Evolutionary conservation across 2,113 vertebrate genomes (phyloP), one percentile per base, ranked within the genome.

Genomic region (Entomyzon cyanotis): DNA sequence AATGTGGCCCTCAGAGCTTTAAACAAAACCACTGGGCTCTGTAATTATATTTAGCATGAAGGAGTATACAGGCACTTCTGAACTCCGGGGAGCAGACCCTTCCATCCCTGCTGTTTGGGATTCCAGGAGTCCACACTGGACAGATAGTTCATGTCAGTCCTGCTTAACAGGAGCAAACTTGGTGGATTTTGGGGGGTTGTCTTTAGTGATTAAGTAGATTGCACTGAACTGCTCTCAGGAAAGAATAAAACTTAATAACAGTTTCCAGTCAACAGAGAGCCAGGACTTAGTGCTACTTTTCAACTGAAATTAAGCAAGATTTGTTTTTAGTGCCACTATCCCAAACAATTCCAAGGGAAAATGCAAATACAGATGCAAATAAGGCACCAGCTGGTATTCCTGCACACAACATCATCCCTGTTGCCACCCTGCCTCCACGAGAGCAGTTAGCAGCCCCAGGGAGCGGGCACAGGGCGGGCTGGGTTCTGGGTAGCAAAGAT

Each of bases 341-440:
- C 71, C 31, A 41, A 94, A 95, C 76, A 92, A 67, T 93, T 93
- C 46, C 42, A 70, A 69, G 52, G 68, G 28, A 69, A 94, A 87
- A 97, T 97, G 95, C 97, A 98, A 97, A 98, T 84, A 12, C 8
- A 0, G 24, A 97, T 96, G 96, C 96, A 98, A 97, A 98, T 94
- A 16, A 92, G 33, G 41, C 14, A 3, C 24, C 89, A 85, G 85
- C 92, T 95, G 90, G 90, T 94, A 31, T 24, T 93, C 44, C 46
- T 64, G 11, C 27, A 24, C 63, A 55, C 69, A 63, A 15, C 56
- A 22, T 17, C 0, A 3, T 90, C 68, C 63, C 93, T 80, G 76
- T 80, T 89, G 82, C 73, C 91, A 28, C 20, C 11, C 53, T 75
- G 79, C 75, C 79, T 84, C 30, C 70, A 49, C 0, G 10, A 73